Evolutionary conservation across 2,888 invertebrate genomes (phyloP).

Genomic region (Thera obeliscata): DNA sequence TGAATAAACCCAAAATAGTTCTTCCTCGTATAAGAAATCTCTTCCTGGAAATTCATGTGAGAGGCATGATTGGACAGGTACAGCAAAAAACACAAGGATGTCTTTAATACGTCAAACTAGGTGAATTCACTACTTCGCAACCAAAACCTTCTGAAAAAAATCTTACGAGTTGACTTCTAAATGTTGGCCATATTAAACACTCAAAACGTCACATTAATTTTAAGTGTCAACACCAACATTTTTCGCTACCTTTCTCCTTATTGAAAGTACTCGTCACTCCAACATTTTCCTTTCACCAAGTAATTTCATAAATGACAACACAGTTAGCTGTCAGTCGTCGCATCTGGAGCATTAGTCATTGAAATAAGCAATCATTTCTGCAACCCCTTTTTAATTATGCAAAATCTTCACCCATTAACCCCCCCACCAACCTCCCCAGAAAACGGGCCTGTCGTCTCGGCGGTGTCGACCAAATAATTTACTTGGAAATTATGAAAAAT

Average conservation of each 20-base stretch:
- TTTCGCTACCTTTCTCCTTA: slow-evolving; percentile 5
- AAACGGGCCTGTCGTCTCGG: slow-evolving; percentile 48
- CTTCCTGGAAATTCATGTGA: too few species aligned
- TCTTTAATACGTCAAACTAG: too few species aligned
- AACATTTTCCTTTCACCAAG: slow-evolving; percentile 9
- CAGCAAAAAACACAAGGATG: too few species aligned
- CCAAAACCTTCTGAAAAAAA: too few species aligned
- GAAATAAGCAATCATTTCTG: slow-evolving; percentile 75
- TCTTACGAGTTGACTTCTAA: too few species aligned
- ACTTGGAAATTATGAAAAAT: slow-evolving; percentile 74
- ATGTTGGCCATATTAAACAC: not conserved
- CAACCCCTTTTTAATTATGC: slow-evolving; percentile 81
- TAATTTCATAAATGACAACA: slow-evolving; percentile 26
- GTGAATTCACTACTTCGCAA: too few species aligned
- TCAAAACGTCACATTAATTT: not conserved
- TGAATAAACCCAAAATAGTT: too few species aligned
- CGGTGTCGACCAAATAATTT: slow-evolving; percentile 71
- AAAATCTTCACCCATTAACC: slow-evolving; percentile 76
- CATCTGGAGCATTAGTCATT: slow-evolving; percentile 73
- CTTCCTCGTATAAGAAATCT: too few species aligned
- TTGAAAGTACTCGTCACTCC: not conserved
- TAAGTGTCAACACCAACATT: slow-evolving; percentile 5
- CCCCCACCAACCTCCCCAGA: slow-evolving; percentile 32
- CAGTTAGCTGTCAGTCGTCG: slow-evolving; percentile 50
- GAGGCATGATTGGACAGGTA: too few species aligned